Evolutionary conservation across 2,888 invertebrate species (phyloP).

Genomic region (Carcina quercana): DNA sequence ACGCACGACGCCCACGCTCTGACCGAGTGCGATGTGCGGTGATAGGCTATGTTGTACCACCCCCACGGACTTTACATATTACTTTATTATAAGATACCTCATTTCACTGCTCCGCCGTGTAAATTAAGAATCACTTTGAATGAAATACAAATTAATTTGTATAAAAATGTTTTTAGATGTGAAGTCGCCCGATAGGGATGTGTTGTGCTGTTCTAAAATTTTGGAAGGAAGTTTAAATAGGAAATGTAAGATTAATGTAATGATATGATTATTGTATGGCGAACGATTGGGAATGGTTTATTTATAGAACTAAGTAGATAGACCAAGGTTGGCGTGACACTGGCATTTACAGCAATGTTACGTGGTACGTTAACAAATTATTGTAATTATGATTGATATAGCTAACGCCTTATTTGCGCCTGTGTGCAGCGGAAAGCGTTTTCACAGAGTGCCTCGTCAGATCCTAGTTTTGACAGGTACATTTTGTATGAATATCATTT

Average conservation of each 20-base stretch:
- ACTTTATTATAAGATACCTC: constrained; percentile 7
- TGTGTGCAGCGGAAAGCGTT: too few relatives aligned
- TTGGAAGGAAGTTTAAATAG: constrained; percentile 11
- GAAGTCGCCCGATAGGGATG: constrained; percentile 3
- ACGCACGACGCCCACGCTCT: constrained; percentile 6
- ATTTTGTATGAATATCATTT: too few relatives aligned
- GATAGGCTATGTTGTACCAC: constrained; percentile 12
- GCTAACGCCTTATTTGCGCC: too few relatives aligned
- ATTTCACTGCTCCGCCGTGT: constrained; percentile 6
- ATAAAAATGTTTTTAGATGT: constrained; percentile 6
- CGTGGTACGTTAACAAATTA: too few relatives aligned
- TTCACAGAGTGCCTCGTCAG: too few relatives aligned
- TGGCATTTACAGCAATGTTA: too few relatives aligned
- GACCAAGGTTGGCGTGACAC: too few relatives aligned
- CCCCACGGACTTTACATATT: constrained; percentile 6
- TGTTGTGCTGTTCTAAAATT: constrained; percentile 9
- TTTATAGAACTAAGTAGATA: too few relatives aligned
- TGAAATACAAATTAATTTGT: constrained; percentile 7
- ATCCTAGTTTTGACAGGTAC: too few relatives aligned
- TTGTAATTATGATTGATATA: too few relatives aligned
- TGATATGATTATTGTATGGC: too few relatives aligned
- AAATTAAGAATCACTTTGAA: constrained; percentile 8
- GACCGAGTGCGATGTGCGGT: constrained; percentile 21
- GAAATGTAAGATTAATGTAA: constrained; percentile 15
- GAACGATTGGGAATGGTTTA: too few relatives aligned